Percentiles rank a stretch among this genome's conserved stretches.
Conservation (phyloP, 2,797 vertebrate species). For the Sebastes hubbsi region DNA sequence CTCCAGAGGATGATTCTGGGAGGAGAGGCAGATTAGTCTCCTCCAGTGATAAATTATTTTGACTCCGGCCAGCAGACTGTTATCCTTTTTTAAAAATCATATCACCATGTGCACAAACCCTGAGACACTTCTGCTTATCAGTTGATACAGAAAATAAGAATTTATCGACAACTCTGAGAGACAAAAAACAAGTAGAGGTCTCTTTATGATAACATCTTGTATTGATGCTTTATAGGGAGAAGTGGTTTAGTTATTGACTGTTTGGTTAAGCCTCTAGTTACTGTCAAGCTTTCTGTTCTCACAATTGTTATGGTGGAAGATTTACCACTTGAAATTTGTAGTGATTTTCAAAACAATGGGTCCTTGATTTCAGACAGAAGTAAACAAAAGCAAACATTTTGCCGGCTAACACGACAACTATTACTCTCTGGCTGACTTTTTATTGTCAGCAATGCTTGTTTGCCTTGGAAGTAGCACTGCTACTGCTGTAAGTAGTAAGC, state of each 20-base stretch:
- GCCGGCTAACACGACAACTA: not conserved
- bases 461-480: no score
- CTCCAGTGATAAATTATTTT: conserved; percentile 5
- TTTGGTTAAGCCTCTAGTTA: not conserved
- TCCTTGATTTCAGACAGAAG: not conserved
- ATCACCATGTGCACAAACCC: not conserved
- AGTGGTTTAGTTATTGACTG: not conserved
- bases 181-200: not conserved
- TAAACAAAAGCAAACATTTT: not conserved
- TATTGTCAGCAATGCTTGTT: not conserved
- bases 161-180: not conserved
- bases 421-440: not conserved
- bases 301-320: not conserved
- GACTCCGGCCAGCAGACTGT: not conserved
- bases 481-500: not conserved
- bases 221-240: not conserved
- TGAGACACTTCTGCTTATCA: not conserved
- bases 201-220: not conserved
- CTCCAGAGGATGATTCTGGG: conserved; percentile 25
- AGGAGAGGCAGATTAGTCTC: conserved; percentile 17
- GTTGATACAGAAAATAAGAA: not conserved
- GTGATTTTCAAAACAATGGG: not conserved
- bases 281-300: not conserved
- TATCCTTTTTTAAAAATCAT: not conserved
- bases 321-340: not conserved